phyloP scores from a whole-genome alignment of 1,140 invertebrate species.

The Philopotamus ludificatus region DNA sequence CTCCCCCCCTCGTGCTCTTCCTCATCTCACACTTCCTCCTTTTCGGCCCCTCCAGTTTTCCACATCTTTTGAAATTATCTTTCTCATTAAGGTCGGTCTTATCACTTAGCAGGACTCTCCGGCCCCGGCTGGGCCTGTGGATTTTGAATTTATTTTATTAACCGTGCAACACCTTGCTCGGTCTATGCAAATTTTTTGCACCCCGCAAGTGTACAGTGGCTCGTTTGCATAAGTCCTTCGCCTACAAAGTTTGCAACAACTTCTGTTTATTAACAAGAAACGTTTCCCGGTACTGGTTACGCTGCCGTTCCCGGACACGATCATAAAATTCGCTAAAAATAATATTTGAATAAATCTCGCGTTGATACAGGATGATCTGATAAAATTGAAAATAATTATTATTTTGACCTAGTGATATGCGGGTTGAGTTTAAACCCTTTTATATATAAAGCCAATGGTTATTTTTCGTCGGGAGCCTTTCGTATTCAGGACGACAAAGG shows the following conservation, averaged over 20 bases:
- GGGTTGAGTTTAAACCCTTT: constrained; percentile 9
- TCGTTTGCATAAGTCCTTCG: not conserved
- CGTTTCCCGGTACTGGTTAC: not conserved
- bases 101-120: constrained; percentile 14
- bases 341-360: no score
- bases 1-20: constrained; percentile 1
- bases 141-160: constrained; percentile 21
- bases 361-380: no score
- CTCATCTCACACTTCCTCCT: no score
- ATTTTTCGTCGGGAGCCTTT: constrained; percentile 7
- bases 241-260: not conserved
- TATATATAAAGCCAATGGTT: not conserved
- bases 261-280: not conserved
- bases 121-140: not conserved
- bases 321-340: not conserved
- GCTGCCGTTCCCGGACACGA: not conserved
- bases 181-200: not conserved
- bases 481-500: constrained; percentile 14
- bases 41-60: no score
- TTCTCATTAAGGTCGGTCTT: constrained; percentile 12
- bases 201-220: not conserved
- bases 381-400: not conserved
- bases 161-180: not conserved
- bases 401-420: not conserved
- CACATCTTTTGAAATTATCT: constrained; percentile 15